phyloP scores from a whole-genome alignment of 2,113 vertebrate genomes.

The Microcebus tavaratra region DNA sequence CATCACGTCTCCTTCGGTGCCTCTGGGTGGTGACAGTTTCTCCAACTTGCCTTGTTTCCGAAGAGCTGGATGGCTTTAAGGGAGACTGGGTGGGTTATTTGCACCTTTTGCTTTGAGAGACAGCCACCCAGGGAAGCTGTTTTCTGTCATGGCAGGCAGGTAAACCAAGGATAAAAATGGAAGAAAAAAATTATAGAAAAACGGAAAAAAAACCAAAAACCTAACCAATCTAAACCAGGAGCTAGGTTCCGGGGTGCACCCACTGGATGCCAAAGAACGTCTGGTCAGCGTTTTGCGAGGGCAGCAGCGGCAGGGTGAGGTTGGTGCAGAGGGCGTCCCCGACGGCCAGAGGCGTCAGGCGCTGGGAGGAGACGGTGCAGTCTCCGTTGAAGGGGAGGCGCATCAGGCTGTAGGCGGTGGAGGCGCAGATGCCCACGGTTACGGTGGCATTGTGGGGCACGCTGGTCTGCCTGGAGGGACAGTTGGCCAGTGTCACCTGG shows the following conservation, averaged over 20 bases:
- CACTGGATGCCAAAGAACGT: conserved; percentile 64
- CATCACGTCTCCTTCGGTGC: not conserved
- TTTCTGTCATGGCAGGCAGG: not conserved
- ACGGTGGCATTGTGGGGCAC: not conserved
- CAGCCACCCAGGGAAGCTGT: not conserved
- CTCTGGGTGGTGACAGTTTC: not conserved
- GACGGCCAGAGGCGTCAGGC: not conserved
- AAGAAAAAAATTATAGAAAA: not conserved
- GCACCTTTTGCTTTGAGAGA: not conserved
- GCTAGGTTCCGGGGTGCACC: not conserved
- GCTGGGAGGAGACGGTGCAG: conserved; percentile 34
- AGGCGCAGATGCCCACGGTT: conserved; percentile 42
- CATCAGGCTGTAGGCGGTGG: not conserved
- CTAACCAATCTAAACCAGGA: not conserved
- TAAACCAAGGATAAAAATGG: not conserved
- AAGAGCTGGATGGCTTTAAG: not conserved
- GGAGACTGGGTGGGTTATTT: not conserved
- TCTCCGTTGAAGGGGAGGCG: not conserved
- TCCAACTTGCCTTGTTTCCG: no score
- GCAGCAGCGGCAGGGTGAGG: conserved; percentile 39
- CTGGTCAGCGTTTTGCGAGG: conserved; percentile 40
- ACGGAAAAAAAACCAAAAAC: not conserved
- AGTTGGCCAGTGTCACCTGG: conserved; percentile 71
- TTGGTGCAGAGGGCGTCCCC: conserved; percentile 64
- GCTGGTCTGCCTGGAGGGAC: not conserved